Conservation (phyloP, 2,797 vertebrate species). For the Sarcophilus harrisii region DNA sequence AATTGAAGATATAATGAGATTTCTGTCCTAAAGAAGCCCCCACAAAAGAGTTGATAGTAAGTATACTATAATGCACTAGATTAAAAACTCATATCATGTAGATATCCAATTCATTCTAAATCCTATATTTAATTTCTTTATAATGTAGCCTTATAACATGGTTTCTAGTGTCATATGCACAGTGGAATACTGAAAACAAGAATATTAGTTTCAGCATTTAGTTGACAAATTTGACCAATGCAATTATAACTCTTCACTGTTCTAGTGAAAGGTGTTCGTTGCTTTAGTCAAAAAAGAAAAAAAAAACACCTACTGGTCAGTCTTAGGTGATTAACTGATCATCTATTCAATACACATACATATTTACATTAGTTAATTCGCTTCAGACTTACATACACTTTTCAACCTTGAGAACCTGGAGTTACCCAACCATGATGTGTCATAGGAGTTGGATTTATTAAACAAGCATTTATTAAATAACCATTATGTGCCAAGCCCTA, state of each 20-base stretch:
- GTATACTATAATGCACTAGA: not conserved
- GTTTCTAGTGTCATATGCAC: not conserved
- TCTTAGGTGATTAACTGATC: not conserved
- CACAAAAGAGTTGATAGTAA: not conserved
- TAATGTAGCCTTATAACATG: not conserved
- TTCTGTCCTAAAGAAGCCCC: not conserved
- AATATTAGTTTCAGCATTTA: not conserved
- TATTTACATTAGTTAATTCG: too few relatives aligned
- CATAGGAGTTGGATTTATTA: not conserved
- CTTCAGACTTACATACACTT: not conserved
- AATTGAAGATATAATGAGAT: constrained; percentile 12
- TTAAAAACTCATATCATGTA: not conserved
- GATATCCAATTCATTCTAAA: not conserved
- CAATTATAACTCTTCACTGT: not conserved
- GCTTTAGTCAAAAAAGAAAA: not conserved
- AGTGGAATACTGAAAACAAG: not conserved
- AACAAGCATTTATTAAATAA: not conserved
- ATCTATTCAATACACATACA: not conserved
- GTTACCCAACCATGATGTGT: not conserved
- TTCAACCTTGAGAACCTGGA: not conserved
- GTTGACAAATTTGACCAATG: not conserved
- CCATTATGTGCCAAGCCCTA: not conserved
- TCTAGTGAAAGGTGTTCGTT: not conserved
- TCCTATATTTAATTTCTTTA: not conserved
- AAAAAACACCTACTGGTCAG: not conserved